Conservation (phyloP, 2,888 invertebrate genomes). For the Abrostola triplasia region DNA sequence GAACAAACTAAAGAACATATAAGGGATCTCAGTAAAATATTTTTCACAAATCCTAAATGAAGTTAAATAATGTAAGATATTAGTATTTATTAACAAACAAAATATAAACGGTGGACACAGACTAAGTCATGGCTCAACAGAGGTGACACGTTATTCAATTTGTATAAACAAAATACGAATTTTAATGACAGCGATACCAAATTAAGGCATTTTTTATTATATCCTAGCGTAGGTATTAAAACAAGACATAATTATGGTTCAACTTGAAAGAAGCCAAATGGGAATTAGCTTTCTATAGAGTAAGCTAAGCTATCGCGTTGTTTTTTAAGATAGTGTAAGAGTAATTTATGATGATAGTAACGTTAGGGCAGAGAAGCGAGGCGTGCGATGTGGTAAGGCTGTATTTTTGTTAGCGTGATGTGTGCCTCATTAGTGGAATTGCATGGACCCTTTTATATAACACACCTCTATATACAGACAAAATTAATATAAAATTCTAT, state of each 20-base stretch:
- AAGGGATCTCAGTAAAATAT: constrained; percentile 82
- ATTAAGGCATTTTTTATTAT: constrained; percentile 79
- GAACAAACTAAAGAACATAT: constrained; percentile 78
- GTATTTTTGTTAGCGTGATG: constrained; percentile 79
- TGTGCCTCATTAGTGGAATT: constrained; percentile 80
- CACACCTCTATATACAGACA: constrained; percentile 1
- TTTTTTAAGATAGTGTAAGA: constrained; percentile 54
- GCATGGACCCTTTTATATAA: constrained; percentile 58
- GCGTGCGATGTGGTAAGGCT: constrained; percentile 67
- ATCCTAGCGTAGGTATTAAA: constrained; percentile 69
- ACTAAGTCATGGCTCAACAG: constrained; percentile 56
- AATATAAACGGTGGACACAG: constrained; percentile 24
- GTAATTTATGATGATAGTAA: constrained; percentile 58
- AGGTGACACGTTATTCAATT: constrained; percentile 54
- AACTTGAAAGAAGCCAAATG: constrained; percentile 89
- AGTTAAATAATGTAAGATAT: constrained; percentile 72
- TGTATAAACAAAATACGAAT: constrained; percentile 65
- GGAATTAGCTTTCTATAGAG: constrained; percentile 80
- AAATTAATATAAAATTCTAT: not conserved
- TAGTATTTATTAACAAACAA: constrained; percentile 59
- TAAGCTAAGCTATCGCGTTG: constrained; percentile 65
- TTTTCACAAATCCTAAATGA: constrained; percentile 72
- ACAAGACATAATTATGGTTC: constrained; percentile 87
- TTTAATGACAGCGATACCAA: constrained; percentile 81
- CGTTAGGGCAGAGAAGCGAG: constrained; percentile 41